Evolutionary conservation across 2,113 vertebrate species (phyloP).

Genomic region (Serilophus lunatus): DNA sequence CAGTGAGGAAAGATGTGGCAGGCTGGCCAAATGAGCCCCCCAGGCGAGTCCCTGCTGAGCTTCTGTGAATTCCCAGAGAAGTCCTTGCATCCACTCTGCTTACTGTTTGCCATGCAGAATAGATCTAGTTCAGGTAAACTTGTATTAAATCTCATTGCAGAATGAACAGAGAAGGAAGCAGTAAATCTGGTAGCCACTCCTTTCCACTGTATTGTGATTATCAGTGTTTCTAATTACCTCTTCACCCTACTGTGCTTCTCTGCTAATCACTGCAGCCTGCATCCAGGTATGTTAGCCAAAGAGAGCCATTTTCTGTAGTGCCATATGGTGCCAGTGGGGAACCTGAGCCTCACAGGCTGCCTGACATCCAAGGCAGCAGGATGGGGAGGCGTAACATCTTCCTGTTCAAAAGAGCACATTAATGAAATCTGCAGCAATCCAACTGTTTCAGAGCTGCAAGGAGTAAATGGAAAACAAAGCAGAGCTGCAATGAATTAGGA

Average conservation of each 20-base stretch:
- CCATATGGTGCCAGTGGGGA: neutral
- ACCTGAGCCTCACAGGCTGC: neutral
- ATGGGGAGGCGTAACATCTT: neutral
- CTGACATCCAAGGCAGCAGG: neutral
- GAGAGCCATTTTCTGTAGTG: neutral
- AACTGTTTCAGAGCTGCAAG: neutral
- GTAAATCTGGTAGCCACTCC: neutral
- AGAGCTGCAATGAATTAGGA: neutral
- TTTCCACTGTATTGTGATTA: neutral
- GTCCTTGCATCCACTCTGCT: neutral
- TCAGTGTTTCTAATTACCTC: conserved; percentile 1
- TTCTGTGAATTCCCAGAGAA: neutral
- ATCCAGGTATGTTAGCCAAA: neutral
- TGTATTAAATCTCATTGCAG: neutral
- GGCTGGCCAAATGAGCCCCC: neutral
- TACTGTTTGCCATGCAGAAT: neutral
- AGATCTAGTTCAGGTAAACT: neutral
- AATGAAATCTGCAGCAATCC: neutral
- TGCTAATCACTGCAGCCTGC: neutral
- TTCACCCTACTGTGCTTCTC: neutral
- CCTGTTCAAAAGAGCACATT: neutral
- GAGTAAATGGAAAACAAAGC: neutral
- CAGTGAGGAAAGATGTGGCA: fast-evolving
- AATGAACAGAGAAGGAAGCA: neutral
- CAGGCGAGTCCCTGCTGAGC: neutral